Evolutionary conservation across 2,888 invertebrate genomes (phyloP).

Genomic region (Tetragonisca angustula): DNA sequence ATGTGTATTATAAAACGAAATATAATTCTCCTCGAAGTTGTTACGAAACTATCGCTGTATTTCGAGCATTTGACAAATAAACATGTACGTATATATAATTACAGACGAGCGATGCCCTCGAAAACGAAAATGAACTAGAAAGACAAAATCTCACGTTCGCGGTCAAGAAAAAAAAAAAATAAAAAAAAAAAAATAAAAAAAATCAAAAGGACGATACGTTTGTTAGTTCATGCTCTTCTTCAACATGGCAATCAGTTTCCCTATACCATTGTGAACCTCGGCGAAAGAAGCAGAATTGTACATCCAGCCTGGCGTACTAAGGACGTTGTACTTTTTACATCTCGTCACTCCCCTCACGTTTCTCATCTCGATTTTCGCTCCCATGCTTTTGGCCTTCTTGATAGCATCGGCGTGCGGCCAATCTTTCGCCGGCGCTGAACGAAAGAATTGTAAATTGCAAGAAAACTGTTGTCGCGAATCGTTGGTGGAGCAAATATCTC

Average conservation of each 20-base stretch:
- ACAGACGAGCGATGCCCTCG: neutral
- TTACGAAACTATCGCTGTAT: constrained; percentile 7
- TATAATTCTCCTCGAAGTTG: neutral
- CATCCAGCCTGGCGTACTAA: constrained; percentile 86
- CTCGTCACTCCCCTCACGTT: constrained; percentile 83
- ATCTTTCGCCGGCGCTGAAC: constrained; percentile 78
- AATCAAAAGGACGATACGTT: neutral
- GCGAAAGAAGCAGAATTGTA: constrained; percentile 83
- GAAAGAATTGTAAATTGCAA: neutral
- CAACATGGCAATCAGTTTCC: constrained; percentile 82
- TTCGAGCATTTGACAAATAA: constrained; percentile 1
- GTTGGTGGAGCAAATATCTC: no score
- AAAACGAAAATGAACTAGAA: neutral
- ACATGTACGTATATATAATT: no score
- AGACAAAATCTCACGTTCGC: neutral
- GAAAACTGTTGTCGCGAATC: no score
- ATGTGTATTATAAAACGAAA: neutral
- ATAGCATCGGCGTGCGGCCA: constrained; percentile 85
- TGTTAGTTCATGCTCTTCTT: constrained; percentile 60
- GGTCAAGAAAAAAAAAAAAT: neutral
- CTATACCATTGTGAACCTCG: constrained; percentile 85
- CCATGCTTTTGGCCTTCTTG: constrained; percentile 84
- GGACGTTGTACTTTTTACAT: constrained; percentile 84
- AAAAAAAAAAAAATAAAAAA: neutral
- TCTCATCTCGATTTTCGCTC: constrained; percentile 82